These are phyloP conservation scores for Heterodera filipjevi DNA, from an alignment of 2,888 invertebrate species.

Conservation along the genomic window DNA sequence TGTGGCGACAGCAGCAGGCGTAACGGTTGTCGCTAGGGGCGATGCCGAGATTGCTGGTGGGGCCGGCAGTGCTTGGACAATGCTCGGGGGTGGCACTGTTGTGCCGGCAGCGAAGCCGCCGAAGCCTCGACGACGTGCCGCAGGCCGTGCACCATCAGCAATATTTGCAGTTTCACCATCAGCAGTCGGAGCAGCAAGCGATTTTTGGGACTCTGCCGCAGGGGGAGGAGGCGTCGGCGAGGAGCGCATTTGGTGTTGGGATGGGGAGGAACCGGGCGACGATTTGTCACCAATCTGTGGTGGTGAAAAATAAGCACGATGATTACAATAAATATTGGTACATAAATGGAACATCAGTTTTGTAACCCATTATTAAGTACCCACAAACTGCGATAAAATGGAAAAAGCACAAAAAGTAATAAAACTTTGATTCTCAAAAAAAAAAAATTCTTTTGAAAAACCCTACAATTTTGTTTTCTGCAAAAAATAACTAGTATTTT, in stretches of 20 bases:
- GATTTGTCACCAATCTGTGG: conserved; percentile 26
- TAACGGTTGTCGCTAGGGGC: not conserved
- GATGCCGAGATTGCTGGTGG: not conserved
- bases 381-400: no score
- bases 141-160: not conserved
- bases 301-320: no score
- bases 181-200: not conserved
- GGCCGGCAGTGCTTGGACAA: conserved; percentile 28
- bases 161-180: not conserved
- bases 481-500: no score
- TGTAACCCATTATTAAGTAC: no score
- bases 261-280: conserved; percentile 31
- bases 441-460: no score
- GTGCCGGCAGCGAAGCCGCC: conserved; percentile 36
- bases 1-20: not conserved
- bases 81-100: conserved; percentile 23
- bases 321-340: no score
- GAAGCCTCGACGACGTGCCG: conserved; percentile 36
- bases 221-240: not conserved
- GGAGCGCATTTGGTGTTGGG: not conserved
- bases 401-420: no score
- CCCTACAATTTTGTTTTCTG: no score
- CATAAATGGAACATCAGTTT: no score
- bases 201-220: not conserved
- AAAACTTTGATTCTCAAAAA: no score